Conservation (phyloP, 2,888 invertebrate species). For the Tenthredo livida region DNA sequence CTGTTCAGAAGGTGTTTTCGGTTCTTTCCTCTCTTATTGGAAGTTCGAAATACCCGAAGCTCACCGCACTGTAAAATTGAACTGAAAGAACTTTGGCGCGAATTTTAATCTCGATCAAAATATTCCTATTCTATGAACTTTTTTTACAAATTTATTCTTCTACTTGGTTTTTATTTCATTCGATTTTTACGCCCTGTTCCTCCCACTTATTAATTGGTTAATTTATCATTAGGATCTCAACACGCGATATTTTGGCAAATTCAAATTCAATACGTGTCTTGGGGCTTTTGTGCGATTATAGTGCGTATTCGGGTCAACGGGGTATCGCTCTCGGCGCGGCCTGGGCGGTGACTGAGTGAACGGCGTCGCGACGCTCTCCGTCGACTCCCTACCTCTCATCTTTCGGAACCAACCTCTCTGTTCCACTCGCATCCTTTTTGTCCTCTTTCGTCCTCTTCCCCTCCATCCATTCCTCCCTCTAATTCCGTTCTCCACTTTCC, state of each 20-base stretch:
- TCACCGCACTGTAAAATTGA: slow-evolving; percentile 9
- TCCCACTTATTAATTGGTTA: background rate
- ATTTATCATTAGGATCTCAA: background rate
- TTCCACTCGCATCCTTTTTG: slow-evolving; percentile 45
- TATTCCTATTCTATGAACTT: background rate
- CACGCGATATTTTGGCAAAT: background rate
- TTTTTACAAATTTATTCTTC: background rate
- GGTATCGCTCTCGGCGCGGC: slow-evolving; percentile 62
- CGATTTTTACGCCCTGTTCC: background rate
- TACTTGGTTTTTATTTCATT: background rate
- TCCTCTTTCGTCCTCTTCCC: slow-evolving; percentile 20
- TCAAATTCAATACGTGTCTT: background rate
- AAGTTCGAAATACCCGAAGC: background rate
- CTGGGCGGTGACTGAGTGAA: slow-evolving; percentile 75
- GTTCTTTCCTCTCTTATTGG: background rate
- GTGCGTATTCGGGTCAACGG: slow-evolving; percentile 46
- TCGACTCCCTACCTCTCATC: slow-evolving; percentile 64
- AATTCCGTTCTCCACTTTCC: background rate
- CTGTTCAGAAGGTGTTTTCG: background rate
- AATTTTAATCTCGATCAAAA: background rate
- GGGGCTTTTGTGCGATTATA: slow-evolving; percentile 56
- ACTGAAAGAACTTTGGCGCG: background rate
- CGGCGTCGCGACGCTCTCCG: slow-evolving; percentile 71
- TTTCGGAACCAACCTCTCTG: slow-evolving; percentile 45
- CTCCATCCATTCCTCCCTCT: background rate